Conservation (phyloP, 2,888 invertebrate species). For the Drosophila macrospina region DNA sequence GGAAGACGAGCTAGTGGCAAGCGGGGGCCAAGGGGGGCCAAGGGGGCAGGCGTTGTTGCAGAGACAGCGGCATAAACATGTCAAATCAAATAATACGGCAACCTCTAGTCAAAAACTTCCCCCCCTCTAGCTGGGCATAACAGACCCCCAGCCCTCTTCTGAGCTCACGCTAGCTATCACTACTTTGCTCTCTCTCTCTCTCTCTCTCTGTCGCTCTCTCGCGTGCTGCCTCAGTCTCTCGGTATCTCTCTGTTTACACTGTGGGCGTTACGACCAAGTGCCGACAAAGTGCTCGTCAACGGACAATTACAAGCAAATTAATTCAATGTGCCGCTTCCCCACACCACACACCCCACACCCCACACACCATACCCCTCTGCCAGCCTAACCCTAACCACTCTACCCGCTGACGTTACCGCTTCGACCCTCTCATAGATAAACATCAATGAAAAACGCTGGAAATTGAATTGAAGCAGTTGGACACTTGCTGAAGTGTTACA, state of each 20-base stretch:
- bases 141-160: no score
- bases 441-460: constrained; percentile 39
- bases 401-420: neutral
- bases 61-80: constrained; percentile 33
- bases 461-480: constrained; percentile 45
- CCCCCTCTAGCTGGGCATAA: no score
- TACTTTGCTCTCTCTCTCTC: neutral
- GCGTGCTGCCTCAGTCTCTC: neutral
- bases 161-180: no score
- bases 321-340: constrained; percentile 58
- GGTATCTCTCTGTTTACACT: constrained; percentile 19
- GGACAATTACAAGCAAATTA: constrained; percentile 79
- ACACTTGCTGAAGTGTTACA: constrained; percentile 42
- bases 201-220: neutral
- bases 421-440: constrained; percentile 43
- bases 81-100: constrained; percentile 37
- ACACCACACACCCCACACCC: neutral
- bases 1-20: no score
- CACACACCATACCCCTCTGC: neutral
- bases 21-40: neutral
- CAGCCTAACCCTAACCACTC: neutral
- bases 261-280: constrained; percentile 60
- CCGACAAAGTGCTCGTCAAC: constrained; percentile 79
- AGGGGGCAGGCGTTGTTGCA: no score
- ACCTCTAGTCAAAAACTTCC: constrained; percentile 4